These are phyloP conservation scores for Exocentrus adspersus DNA, from an alignment of 2,888 invertebrate species.

Conservation along the genomic window DNA sequence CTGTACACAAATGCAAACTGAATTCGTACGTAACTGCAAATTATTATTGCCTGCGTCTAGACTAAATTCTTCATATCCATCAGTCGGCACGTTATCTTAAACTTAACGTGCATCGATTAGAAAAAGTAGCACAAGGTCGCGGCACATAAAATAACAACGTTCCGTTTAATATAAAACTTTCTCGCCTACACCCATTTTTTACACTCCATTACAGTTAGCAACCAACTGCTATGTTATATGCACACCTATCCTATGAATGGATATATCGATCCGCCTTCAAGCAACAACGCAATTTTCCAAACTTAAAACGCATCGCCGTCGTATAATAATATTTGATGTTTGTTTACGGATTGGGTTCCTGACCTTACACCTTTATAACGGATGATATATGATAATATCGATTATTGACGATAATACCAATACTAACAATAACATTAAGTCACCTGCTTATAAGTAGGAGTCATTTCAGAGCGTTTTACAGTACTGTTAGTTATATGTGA, in stretches of 20 bases:
- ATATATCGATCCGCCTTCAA: background rate
- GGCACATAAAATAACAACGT: background rate
- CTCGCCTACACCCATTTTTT: background rate
- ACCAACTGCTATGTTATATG: background rate
- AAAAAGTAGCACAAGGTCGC: background rate
- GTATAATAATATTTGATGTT: background rate
- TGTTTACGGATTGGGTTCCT: conserved; percentile 13
- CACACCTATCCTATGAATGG: conserved; percentile 1
- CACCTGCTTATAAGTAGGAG: too few relatives aligned
- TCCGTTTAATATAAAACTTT: background rate
- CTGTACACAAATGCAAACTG: too few relatives aligned
- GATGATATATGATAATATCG: too few relatives aligned
- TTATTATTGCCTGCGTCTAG: too few relatives aligned
- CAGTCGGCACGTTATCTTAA: too few relatives aligned
- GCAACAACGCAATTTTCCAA: conserved; percentile 3
- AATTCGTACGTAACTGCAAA: too few relatives aligned
- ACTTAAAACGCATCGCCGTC: background rate
- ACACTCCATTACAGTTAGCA: background rate
- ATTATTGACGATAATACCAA: too few relatives aligned
- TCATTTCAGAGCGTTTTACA: too few relatives aligned
- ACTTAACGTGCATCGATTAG: background rate
- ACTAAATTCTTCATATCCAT: too few relatives aligned
- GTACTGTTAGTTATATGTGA: too few relatives aligned
- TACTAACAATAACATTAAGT: too few relatives aligned
- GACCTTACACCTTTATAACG: too few relatives aligned